Conservation (phyloP, 2,113 vertebrate genomes). For the Ceyx melanurus region DNA sequence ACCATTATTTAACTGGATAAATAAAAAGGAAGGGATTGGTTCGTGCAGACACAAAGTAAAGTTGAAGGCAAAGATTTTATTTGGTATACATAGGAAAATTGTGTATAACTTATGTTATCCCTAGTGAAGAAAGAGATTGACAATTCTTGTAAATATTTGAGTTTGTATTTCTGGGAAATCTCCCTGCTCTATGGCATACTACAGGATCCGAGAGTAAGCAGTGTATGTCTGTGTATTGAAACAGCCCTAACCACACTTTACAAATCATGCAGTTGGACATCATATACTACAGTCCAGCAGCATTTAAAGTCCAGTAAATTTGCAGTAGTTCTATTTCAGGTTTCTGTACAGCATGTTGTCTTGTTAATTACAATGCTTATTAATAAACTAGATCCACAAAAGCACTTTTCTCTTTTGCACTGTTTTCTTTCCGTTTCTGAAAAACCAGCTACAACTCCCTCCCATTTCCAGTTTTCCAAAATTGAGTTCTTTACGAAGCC, state of each 20-base stretch:
- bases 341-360: conserved; percentile 79
- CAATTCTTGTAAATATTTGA: conserved; percentile 71
- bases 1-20: background rate
- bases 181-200: conserved; percentile 65
- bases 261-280: conserved; percentile 22
- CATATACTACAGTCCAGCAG: conserved; percentile 25
- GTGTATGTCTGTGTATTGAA: conserved; percentile 60
- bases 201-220: conserved; percentile 64
- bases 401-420: conserved; percentile 3
- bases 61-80: conserved; percentile 74
- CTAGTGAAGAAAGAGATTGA: conserved; percentile 66
- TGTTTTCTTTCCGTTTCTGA: conserved; percentile 4
- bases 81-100: conserved; percentile 63
- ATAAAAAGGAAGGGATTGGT: background rate
- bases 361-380: conserved; percentile 75
- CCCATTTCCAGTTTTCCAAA: background rate
- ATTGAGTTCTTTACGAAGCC: background rate
- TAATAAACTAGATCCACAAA: conserved; percentile 78
- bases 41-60: conserved; percentile 57
- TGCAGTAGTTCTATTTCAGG: conserved; percentile 69
- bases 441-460: accelerated
- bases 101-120: conserved; percentile 70
- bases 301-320: conserved; percentile 61
- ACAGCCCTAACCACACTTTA: conserved; percentile 48
- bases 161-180: conserved; percentile 69